phyloP scores from a whole-genome alignment of 2,888 invertebrate genomes.

The Atherix ibis region DNA sequence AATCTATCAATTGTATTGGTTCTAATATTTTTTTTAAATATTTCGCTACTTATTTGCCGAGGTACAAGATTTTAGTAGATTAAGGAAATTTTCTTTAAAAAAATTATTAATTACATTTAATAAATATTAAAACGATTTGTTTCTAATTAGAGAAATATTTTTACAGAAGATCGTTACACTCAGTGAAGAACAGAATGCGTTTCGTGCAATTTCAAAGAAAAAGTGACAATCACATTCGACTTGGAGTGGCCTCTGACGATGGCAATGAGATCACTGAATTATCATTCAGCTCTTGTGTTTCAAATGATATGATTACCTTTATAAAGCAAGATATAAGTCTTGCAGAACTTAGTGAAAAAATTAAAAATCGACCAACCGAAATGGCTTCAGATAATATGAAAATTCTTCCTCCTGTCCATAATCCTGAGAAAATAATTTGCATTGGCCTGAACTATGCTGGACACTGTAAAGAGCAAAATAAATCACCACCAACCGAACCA shows the following conservation, averaged over 20 bases:
- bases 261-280: conserved; percentile 52
- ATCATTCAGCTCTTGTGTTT: conserved; percentile 25
- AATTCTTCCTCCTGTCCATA: conserved; percentile 51
- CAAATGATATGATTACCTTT: conserved; percentile 34
- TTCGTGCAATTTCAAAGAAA: conserved; percentile 52
- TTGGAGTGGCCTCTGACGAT: conserved; percentile 49
- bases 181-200: conserved; percentile 49
- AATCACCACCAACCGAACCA: conserved; percentile 55
- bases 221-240: conserved; percentile 41
- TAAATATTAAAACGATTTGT: too few relatives aligned
- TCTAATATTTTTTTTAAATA: too few relatives aligned
- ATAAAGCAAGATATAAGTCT: conserved; percentile 26
- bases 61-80: too few relatives aligned
- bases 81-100: too few relatives aligned
- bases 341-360: conserved; percentile 21
- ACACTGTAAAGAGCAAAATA: conserved; percentile 70
- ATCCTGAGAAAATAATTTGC: conserved; percentile 71
- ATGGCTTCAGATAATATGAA: conserved; percentile 14
- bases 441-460: conserved; percentile 75
- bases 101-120: too few relatives aligned
- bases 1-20: too few relatives aligned
- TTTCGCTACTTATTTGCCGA: too few relatives aligned
- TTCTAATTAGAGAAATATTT: too few relatives aligned
- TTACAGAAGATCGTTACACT: too few relatives aligned
- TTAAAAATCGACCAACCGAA: conserved; percentile 2